Percentiles rank a stretch among this genome's conserved stretches.
Conservation (phyloP, 2,797 vertebrate genomes). For the Protosalanx chinensis region DNA sequence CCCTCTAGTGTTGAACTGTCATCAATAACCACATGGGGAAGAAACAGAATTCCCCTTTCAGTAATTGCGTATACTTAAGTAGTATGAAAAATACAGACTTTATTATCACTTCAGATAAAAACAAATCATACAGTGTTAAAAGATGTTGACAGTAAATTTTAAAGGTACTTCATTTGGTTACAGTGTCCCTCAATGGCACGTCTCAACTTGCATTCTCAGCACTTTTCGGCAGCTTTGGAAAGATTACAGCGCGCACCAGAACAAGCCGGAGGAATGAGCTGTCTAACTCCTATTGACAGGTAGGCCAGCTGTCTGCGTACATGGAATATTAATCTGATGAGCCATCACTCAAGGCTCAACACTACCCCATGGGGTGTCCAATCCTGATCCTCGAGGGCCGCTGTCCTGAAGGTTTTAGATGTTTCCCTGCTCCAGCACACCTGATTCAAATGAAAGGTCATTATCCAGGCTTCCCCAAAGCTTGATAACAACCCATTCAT, state of each 20-base stretch:
- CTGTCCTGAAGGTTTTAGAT: background rate
- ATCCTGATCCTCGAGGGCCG: background rate
- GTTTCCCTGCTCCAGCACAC: background rate
- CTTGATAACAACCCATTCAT: no score
- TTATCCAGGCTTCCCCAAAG: no score
- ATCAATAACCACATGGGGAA: background rate
- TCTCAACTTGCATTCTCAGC: conserved; percentile 54
- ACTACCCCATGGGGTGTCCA: background rate
- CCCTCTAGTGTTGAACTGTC: conserved; percentile 60
- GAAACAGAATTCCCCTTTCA: background rate
- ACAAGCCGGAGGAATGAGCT: conserved; percentile 29
- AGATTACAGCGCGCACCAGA: conserved; percentile 21
- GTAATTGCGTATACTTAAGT: background rate
- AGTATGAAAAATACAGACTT: no score
- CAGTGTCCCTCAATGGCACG: conserved; percentile 23
- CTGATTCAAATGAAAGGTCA: no score
- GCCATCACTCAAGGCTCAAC: conserved; percentile 9
- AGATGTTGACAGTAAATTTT: background rate
- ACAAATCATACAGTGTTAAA: background rate
- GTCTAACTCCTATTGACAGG: conserved; percentile 37
- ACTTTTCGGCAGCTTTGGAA: conserved; percentile 45
- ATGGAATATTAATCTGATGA: conserved; percentile 37
- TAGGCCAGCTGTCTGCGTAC: conserved; percentile 33
- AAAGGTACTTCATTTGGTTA: background rate
- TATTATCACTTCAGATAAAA: no score